A percentile compares a stretch with the other conserved stretches of the same genome.
Conservation (phyloP, 2,797 vertebrate species). For the Pantherophis alleghaniensis region DNA sequence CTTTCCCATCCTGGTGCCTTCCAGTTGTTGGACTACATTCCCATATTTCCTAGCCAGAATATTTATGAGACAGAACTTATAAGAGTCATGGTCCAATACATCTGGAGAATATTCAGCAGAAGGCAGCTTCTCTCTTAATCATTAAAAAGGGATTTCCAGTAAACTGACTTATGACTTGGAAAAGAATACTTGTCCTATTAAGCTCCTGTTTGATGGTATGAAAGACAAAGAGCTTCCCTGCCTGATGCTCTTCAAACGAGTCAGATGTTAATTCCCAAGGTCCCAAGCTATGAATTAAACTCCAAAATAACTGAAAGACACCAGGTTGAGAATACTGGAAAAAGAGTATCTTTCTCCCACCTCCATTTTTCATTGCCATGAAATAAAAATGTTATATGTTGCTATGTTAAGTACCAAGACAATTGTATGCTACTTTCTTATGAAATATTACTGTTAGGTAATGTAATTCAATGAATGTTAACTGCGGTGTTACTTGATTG, state of each 20-base stretch:
- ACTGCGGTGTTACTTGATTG: neutral
- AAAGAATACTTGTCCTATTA: neutral
- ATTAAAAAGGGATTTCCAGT: fast-evolving
- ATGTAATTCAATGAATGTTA: neutral
- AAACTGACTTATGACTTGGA: neutral
- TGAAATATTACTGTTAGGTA: neutral
- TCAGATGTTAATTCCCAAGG: neutral
- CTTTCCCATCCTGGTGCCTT: neutral
- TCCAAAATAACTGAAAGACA: neutral
- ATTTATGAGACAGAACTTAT: neutral
- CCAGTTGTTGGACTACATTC: neutral
- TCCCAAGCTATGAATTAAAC: neutral
- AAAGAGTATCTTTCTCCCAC: neutral
- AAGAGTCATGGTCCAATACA: neutral
- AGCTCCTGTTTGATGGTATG: fast-evolving
- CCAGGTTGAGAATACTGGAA: neutral
- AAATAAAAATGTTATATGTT: neutral
- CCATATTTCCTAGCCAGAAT: neutral
- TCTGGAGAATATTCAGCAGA: too few species aligned
- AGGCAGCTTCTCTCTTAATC: neutral
- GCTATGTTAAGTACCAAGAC: neutral
- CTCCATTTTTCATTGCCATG: neutral
- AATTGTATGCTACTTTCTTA: neutral
- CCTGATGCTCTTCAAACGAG: neutral
- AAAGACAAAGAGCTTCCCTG: neutral